phyloP scores from a whole-genome alignment of 37 sponge, comb jelly and placozoan species.

The Theonella swinhoei region DNA sequence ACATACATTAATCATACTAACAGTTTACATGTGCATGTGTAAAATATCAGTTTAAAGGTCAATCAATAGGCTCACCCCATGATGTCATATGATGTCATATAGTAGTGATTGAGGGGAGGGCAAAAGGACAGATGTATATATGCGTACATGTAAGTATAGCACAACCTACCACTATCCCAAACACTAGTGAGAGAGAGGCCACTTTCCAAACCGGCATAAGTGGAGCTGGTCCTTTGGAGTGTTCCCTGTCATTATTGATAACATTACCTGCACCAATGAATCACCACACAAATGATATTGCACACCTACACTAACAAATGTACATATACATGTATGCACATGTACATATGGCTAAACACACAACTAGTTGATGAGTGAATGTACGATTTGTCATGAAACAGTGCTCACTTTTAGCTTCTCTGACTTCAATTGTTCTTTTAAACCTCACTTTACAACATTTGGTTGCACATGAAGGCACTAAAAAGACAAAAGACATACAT shows the following conservation, averaged over 20 bases:
- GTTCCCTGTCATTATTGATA: background rate
- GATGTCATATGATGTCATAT: too few relatives aligned
- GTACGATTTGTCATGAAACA: too few relatives aligned
- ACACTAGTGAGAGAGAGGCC: conserved; percentile 46
- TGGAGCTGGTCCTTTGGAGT: background rate
- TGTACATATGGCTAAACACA: too few relatives aligned
- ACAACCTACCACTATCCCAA: conserved; percentile 76
- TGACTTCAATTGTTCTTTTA: conserved; percentile 59
- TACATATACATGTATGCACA: too few relatives aligned
- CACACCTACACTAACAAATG: too few relatives aligned
- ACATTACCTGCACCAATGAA: background rate
- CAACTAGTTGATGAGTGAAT: too few relatives aligned
- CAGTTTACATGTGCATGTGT: too few relatives aligned
- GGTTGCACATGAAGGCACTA: conserved; percentile 37
- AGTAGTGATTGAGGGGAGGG: background rate
- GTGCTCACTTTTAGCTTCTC: conserved; percentile 40
- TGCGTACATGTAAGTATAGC: background rate
- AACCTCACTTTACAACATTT: conserved; percentile 65
- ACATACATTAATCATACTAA: too few relatives aligned
- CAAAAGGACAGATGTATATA: background rate
- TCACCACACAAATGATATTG: too few relatives aligned
- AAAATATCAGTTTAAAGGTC: too few relatives aligned
- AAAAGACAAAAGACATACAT: background rate
- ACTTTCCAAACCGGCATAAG: conserved; percentile 55
- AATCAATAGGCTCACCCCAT: too few relatives aligned